These are phyloP conservation scores for Chesias legatella DNA, from an alignment of 2,888 invertebrate species.

Conservation along the genomic window DNA sequence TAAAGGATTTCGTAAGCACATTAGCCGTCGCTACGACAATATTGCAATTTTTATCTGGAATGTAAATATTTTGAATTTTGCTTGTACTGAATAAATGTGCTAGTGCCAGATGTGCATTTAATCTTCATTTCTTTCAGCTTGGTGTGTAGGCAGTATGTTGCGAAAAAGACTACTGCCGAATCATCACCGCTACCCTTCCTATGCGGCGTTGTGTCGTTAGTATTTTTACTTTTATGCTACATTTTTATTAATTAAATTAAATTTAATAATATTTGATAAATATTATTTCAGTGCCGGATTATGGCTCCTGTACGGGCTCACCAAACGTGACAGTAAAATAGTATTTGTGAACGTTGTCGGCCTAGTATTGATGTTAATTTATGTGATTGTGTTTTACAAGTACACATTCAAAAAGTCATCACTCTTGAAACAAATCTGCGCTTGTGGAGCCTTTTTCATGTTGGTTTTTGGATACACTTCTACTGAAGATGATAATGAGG, in stretches of 20 bases:
- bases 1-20: slow-evolving; percentile 48
- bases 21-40: slow-evolving; percentile 88
- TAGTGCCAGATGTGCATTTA: neutral
- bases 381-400: slow-evolving; percentile 85
- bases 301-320: slow-evolving; percentile 90
- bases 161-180: slow-evolving; percentile 87
- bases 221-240: slow-evolving; percentile 27
- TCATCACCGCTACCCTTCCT: slow-evolving; percentile 88
- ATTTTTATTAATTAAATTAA: neutral
- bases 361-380: slow-evolving; percentile 84
- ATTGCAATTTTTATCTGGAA: slow-evolving; percentile 91
- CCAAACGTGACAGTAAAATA: slow-evolving; percentile 86
- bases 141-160: slow-evolving; percentile 87
- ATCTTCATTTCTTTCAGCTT: slow-evolving; percentile 77
- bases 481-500: slow-evolving; percentile 71
- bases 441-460: slow-evolving; percentile 74
- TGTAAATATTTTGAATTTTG: slow-evolving; percentile 80
- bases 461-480: slow-evolving; percentile 81
- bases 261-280: neutral
- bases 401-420: slow-evolving; percentile 86
- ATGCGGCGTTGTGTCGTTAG: slow-evolving; percentile 88
- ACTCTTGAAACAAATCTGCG: slow-evolving; percentile 82
- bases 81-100: neutral
- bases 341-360: slow-evolving; percentile 89
- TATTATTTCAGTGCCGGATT: slow-evolving; percentile 83